Evolutionary conservation across 2,797 vertebrate species (phyloP), one percentile per base, ranked within the genome.

Genomic region (Hirundo rustica): DNA sequence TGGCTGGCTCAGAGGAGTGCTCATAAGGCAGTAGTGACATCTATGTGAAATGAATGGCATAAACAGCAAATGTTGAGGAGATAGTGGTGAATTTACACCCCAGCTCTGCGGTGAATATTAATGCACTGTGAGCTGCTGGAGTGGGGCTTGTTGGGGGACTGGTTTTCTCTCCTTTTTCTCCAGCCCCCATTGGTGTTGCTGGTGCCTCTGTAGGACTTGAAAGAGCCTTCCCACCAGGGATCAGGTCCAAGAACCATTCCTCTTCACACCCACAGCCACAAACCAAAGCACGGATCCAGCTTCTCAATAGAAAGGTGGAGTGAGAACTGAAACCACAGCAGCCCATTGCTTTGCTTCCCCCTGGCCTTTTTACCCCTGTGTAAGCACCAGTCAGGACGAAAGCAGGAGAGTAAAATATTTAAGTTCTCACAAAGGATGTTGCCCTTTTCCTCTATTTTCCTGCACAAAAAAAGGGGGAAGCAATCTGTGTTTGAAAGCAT

Each of bases 21-120:
- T 97, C 92, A 81, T 94, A 97, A 97, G 96, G 96, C 96, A 96
- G 97, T 94, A 97, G 97, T 97, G 97, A 97, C 97, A 98, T 98
- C 97, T 96, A 96, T 96, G 95, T 97, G 97, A 96, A 97, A 96
- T 65, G 91, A 97, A 81, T 11, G 60, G 96, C 96, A 97, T 93
- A 75, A 96, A 85, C 85, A 9, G 89, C 79, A 72, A 83, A 86
- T 51, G 44, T 67, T 0, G 13, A 81, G 86, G 81, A 95, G 94
- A 95, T 66, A 93, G 95, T 13, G 6, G 66, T 44, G 90, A 97
- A 97, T 97, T 96, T 95, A 96, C 92, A 97, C 96, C 89, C 94
- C 89, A 8, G 9, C 70, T 73, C 88, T 76, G 77, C 1, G 21
- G 74, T n/a, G 88, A 90, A 88, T 92, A 91, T 92, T 88, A 90